phyloP scores from a whole-genome alignment of 2,888 invertebrate species.

The Epinotia bilunana region DNA sequence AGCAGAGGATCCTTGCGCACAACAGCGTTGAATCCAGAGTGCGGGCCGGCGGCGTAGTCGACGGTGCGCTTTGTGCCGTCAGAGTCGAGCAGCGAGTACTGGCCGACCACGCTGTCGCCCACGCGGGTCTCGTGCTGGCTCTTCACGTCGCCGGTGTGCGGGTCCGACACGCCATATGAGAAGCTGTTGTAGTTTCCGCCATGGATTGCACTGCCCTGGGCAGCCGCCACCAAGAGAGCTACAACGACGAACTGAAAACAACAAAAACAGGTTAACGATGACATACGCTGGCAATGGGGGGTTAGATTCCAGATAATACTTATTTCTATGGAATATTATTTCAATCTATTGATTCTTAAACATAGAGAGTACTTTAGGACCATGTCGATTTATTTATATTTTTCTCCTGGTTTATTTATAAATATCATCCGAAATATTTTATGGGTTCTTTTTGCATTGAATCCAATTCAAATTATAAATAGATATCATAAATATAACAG shows the following conservation, averaged over 20 bases:
- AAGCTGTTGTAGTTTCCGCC: constrained; percentile 76
- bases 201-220: constrained; percentile 72
- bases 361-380: too few relatives aligned
- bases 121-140: constrained; percentile 86
- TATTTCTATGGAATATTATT: too few relatives aligned
- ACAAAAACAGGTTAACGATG: neutral
- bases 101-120: constrained; percentile 76
- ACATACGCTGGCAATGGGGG: neutral
- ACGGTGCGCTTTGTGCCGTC: constrained; percentile 69
- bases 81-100: constrained; percentile 66
- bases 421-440: too few relatives aligned
- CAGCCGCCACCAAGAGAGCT: constrained; percentile 77
- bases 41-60: constrained; percentile 65
- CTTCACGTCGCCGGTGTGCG: constrained; percentile 80
- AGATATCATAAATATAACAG: too few relatives aligned
- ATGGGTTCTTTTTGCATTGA: too few relatives aligned
- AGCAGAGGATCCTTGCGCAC: constrained; percentile 60
- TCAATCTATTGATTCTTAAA: too few relatives aligned
- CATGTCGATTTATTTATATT: too few relatives aligned
- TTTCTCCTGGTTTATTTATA: too few relatives aligned
- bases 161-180: constrained; percentile 79
- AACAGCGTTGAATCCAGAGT: constrained; percentile 67
- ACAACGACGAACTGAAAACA: constrained; percentile 72
- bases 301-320: neutral
- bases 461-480: too few relatives aligned